A percentile compares a stretch with the other conserved stretches of the same genome.
Evolutionary conservation across 2,888 invertebrate genomes (phyloP).

Genomic region (Acanthopleura granulata): DNA sequence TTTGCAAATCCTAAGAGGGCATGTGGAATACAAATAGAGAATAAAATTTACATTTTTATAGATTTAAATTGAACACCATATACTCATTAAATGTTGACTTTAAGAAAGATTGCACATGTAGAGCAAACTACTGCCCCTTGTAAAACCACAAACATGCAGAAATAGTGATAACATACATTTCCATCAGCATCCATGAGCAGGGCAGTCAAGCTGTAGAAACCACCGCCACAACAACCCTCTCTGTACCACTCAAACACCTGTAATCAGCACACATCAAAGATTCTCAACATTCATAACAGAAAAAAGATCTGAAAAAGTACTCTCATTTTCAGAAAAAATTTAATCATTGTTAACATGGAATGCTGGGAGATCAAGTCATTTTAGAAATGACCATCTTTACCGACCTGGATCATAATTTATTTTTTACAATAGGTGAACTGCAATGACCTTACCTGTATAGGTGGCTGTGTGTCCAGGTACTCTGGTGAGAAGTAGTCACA

Average conservation of each 20-base stretch:
- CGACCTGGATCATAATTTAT: too few species aligned
- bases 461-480: constrained; percentile 52
- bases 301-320: too few species aligned
- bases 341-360: too few species aligned
- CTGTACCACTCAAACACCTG: constrained; percentile 53
- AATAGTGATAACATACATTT: constrained; percentile 32
- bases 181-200: constrained; percentile 37
- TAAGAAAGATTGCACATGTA: too few species aligned
- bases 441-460: constrained; percentile 42
- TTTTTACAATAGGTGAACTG: too few species aligned
- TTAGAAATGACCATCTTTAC: too few species aligned
- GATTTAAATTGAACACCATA: too few species aligned
- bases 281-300: too few species aligned
- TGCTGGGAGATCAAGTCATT: too few species aligned
- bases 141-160: neutral
- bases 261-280: too few species aligned
- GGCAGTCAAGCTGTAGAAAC: constrained; percentile 44
- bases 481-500: constrained; percentile 41
- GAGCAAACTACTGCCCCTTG: neutral
- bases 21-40: neutral
- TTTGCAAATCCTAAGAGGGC: neutral
- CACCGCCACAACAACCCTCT: constrained; percentile 51
- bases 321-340: too few species aligned
- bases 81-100: too few species aligned
- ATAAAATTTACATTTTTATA: neutral